Percentiles rank a stretch among this genome's conserved stretches.
Conservation (phyloP, 37 sponge, comb jelly and placozoan genomes). For the Ianthella basta region DNA sequence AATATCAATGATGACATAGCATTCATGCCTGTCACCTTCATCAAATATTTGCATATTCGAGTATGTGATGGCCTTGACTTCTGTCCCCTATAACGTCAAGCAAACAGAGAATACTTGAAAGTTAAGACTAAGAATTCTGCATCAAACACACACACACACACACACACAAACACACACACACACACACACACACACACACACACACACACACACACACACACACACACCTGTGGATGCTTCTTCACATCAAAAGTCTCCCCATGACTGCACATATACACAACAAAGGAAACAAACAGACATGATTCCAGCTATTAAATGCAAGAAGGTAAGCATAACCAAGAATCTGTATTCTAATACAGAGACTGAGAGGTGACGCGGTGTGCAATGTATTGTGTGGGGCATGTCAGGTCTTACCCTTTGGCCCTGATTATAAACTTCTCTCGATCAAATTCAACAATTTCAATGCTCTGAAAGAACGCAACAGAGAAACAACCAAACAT, state of each 20-base stretch:
- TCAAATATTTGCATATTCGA: constrained; percentile 95
- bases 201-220: constrained; percentile 4
- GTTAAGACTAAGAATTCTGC: no score
- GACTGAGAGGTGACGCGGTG: background rate
- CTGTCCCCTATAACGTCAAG: constrained; percentile 79
- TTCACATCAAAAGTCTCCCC: constrained; percentile 94
- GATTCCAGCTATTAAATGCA: background rate
- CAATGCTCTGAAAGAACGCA: constrained; percentile 49
- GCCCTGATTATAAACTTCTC: constrained; percentile 85
- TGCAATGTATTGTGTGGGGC: background rate
- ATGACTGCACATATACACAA: constrained; percentile 41
- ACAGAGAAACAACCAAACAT: no score
- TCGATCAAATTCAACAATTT: constrained; percentile 89
- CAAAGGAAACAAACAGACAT: background rate
- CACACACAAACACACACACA: no score
- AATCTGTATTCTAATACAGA: no score
- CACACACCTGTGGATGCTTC: constrained; percentile 94
- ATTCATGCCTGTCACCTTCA: constrained; percentile 68
- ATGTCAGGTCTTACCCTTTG: constrained; percentile 58
- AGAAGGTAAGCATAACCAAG: no score
- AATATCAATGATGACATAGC: constrained; percentile 96
- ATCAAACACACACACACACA: no score
- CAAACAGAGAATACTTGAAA: no score
- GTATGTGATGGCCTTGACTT: constrained; percentile 99
- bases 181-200: constrained; percentile 44